phyloP scores from a whole-genome alignment of 2,888 invertebrate genomes.

The Leptopilina drosophilae region DNA sequence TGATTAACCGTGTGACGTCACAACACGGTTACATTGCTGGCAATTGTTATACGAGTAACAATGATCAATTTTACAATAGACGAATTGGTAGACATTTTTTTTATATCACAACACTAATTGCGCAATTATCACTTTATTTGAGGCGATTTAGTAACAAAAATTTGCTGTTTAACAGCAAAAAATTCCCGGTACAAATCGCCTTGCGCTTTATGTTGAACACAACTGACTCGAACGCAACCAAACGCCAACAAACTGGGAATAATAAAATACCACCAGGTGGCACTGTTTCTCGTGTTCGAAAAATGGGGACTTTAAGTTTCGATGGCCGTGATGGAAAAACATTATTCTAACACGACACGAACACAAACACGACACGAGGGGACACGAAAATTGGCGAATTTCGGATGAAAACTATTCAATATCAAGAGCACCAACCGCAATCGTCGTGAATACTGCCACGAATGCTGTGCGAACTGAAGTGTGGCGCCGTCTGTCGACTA shows the following conservation, averaged over 20 bases:
- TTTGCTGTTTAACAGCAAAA: slow-evolving; percentile 55
- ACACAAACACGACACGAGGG: neutral
- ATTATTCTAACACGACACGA: slow-evolving; percentile 29
- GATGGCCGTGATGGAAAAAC: slow-evolving; percentile 59
- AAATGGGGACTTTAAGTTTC: slow-evolving; percentile 59
- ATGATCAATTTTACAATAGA: slow-evolving; percentile 53
- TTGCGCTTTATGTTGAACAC: slow-evolving; percentile 71
- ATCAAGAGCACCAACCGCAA: slow-evolving; percentile 53
- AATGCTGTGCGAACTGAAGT: neutral
- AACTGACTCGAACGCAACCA: slow-evolving; percentile 72
- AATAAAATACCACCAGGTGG: slow-evolving; percentile 67
- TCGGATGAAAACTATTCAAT: slow-evolving; percentile 50
- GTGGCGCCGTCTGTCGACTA: neutral
- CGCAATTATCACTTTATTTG: slow-evolving; percentile 49
- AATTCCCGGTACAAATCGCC: slow-evolving; percentile 65
- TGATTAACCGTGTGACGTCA: slow-evolving; percentile 75
- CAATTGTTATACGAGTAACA: slow-evolving; percentile 68
- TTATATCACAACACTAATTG: slow-evolving; percentile 41
- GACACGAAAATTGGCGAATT: slow-evolving; percentile 44
- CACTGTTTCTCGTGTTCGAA: slow-evolving; percentile 58
- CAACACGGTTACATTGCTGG: slow-evolving; percentile 73
- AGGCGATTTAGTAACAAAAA: slow-evolving; percentile 46
- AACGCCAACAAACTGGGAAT: slow-evolving; percentile 65
- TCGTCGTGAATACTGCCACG: neutral
- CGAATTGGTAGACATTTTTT: slow-evolving; percentile 50